Evolutionary conservation across 2,888 invertebrate genomes (phyloP).

Genomic region (Diploptera punctata): DNA sequence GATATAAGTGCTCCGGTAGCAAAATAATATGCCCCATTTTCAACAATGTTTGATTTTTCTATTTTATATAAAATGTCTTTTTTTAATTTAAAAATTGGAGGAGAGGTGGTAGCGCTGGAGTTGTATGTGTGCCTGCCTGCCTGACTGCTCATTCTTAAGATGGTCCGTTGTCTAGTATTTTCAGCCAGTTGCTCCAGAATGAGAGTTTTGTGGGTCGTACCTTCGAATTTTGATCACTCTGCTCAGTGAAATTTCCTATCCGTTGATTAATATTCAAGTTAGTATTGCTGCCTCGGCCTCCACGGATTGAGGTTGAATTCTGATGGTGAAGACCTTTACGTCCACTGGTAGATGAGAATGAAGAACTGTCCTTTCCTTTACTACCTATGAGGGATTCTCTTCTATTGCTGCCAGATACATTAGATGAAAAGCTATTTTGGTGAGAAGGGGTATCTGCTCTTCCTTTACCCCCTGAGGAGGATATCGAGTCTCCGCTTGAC

Average conservation of each 20-base stretch:
- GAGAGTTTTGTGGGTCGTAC: slow-evolving; percentile 72
- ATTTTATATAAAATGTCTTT: not conserved
- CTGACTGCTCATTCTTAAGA: slow-evolving; percentile 24
- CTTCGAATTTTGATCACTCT: slow-evolving; percentile 56
- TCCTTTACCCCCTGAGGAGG: slow-evolving; percentile 11
- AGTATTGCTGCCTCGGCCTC: slow-evolving; percentile 16
- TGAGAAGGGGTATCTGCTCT: slow-evolving; percentile 10
- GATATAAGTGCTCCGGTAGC: slow-evolving; percentile 4
- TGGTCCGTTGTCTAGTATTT: slow-evolving; percentile 51
- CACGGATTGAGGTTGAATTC: slow-evolving; percentile 4
- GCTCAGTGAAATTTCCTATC: slow-evolving; percentile 26
- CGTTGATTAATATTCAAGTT: slow-evolving; percentile 1
- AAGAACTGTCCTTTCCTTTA: slow-evolving; percentile 30
- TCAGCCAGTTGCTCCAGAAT: slow-evolving; percentile 73
- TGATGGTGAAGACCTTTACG: slow-evolving; percentile 37
- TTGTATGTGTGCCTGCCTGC: slow-evolving; percentile 32
- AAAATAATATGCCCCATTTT: slow-evolving; percentile 3
- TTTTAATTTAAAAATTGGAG: slow-evolving; percentile 2
- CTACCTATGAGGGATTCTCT: slow-evolving; percentile 22
- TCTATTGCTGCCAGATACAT: slow-evolving; percentile 17
- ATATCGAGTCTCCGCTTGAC: slow-evolving; percentile 33
- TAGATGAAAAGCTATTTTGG: slow-evolving; percentile 32
- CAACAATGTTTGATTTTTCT: not conserved
- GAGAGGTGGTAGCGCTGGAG: not conserved
- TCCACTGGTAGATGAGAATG: slow-evolving; percentile 13